Base-by-base conservation (phyloP, 2,113 vertebrate species). In the Grammomys dolichurus region DNA sequence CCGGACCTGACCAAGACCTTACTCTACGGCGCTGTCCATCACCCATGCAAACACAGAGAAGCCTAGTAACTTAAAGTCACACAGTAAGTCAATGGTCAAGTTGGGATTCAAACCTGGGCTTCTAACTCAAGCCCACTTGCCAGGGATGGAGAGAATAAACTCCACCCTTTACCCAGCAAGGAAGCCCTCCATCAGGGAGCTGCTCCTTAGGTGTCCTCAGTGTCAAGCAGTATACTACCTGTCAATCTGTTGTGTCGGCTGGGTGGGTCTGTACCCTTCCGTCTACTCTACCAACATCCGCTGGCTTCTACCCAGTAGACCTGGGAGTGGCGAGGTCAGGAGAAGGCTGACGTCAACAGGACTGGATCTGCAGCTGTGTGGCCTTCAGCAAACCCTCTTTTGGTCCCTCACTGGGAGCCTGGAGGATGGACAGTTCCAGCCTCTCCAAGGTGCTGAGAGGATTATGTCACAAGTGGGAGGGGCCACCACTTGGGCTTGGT, bases 31-130 rank as follows among this genome's bases (percentile, higher is more conserved):
- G 40, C 58, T 46, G 8, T 76, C 70, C 9, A n/a, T 28, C 12
- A 16, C 14, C 70, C 72, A 33, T 63, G 69, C 63, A 89, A 67
- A 33, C 46, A 63, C 95, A 84, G 92, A 97, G 51, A 95, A 31
- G 48, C 56, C 46, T 63, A 90, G 70, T n/a, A 24, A 56, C 85
- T 87, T 72, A 86, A 77, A 13, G 28, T 54, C 93, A 70, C 94
- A 69, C 46, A 28, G 51, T 40, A 46, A 43, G 14, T 46, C 10
- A 86, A 72, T 10, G 4, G 8, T 28, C 8, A 36, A 75, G 54
- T 69, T 87, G 48, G 22, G 82, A 69, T n/a, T 89, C 58, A 67
- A 93, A 33, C 46, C 33, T 75, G 24, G 31, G 20, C 4, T 40
- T 93, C 81, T 63, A 43, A 43, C 60, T 19, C 54, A n/a, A 93